Evolutionary conservation across 1,140 invertebrate genomes (phyloP), one percentile per base, ranked within the genome.

Genomic region (Potamilus streckersoni): DNA sequence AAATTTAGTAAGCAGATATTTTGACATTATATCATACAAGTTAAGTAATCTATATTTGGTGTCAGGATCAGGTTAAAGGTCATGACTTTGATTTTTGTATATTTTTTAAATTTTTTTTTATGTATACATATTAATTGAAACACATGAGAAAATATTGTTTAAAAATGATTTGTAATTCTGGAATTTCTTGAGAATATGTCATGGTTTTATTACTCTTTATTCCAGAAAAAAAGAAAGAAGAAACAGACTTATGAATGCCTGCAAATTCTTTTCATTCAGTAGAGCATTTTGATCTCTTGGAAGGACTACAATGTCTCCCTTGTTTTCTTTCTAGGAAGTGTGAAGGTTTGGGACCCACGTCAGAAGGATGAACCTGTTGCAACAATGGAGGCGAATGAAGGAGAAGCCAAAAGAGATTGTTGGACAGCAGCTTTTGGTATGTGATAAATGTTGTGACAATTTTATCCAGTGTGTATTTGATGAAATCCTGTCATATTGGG

Each of bases 261-360:
- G 60, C 60, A 5, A 2, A 3, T 61, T 31, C 27, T 31, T 31
- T 31, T 31, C 27, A 31, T 31, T 31, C 27, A 31, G 27, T 31
- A 31, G 27, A 20, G 17, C 20, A 61, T 61, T 2, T 2, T 19
- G 17, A 20, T 19, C 17, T 2, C 17, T 19, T 17, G 4, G 60
- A 19, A 17, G 17, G 60, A 59, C 59, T 56, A 64, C 23, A n/a
- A n/a, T 64, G 62, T 63, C 3, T 31, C 27, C 27, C 4, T 31
- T 69, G 38, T 72, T 56, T 49, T 15, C 55, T 62, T 60, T 64
- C 11, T 64, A 95, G 94, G 94, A 6, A 93, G 92, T 80, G 96
- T 98, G 0, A 98, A 97, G 92, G 93, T 99, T 1, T 98, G 97
- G 97, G 97, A 99, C 91, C 93, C 95, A 12, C 92, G 97, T 12